These are phyloP conservation scores for Cardiocondyla obscurior DNA, from an alignment of 1,140 invertebrate genomes.

Conservation along the genomic window DNA sequence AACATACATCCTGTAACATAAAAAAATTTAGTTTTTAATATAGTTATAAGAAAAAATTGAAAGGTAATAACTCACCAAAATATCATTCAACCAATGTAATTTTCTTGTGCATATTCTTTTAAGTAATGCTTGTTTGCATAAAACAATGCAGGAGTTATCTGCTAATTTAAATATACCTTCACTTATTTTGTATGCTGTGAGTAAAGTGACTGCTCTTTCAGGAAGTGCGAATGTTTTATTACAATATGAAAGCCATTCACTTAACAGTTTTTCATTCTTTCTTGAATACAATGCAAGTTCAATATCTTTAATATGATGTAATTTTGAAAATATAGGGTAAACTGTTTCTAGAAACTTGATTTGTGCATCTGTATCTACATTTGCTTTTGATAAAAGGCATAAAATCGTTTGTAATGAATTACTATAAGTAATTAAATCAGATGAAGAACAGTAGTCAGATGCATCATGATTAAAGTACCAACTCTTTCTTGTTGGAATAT, in stretches of 20 bases:
- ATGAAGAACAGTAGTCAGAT: neutral
- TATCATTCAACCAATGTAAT: conserved; percentile 76
- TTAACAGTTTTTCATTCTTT: conserved; percentile 70
- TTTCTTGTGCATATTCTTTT: conserved; percentile 67
- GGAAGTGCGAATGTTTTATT: conserved; percentile 63
- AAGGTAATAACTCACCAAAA: conserved; percentile 71
- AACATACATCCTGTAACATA: conserved; percentile 74
- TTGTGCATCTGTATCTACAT: conserved; percentile 67
- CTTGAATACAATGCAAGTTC: conserved; percentile 77
- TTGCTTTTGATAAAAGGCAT: conserved; percentile 77
- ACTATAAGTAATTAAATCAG: neutral
- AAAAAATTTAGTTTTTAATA: conserved; percentile 31
- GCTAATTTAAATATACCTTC: conserved; percentile 68
- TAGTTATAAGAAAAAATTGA: neutral
- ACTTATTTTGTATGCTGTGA: conserved; percentile 69
- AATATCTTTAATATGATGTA: conserved; percentile 67
- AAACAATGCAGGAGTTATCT: conserved; percentile 29
- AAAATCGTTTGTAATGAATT: conserved; percentile 62
- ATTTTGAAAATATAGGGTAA: conserved; percentile 68
- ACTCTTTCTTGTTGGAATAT: conserved; percentile 39
- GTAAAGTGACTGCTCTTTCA: conserved; percentile 54
- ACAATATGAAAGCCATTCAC: conserved; percentile 73
- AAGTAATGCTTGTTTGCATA: conserved; percentile 72
- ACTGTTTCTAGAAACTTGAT: conserved; percentile 67
- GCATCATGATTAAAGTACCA: neutral